These are phyloP conservation scores for Burhinus oedicnemus DNA, from an alignment of 2,113 vertebrate genomes.

Conservation along the genomic window DNA sequence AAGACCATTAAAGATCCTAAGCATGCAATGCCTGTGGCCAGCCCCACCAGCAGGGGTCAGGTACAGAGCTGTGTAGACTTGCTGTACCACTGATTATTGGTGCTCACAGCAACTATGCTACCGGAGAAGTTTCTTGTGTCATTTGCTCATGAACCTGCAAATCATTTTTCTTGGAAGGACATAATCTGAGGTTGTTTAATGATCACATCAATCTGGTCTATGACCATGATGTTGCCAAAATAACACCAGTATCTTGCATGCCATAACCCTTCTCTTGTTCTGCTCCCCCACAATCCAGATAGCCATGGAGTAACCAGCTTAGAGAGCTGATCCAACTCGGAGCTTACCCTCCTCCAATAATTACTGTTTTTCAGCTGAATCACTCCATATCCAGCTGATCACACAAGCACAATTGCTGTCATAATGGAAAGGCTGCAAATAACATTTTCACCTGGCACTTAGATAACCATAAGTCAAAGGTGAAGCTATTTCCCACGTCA, in stretches of 20 bases:
- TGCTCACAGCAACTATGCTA: background rate
- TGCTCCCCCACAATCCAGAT: background rate
- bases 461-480: background rate
- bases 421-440: background rate
- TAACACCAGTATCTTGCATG: background rate
- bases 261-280: background rate
- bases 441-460: background rate
- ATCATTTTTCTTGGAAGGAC: background rate
- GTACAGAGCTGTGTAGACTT: background rate
- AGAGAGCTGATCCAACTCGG: background rate
- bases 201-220: background rate
- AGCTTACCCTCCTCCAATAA: background rate
- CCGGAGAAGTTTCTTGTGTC: background rate
- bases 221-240: background rate
- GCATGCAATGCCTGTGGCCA: background rate
- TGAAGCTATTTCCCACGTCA: background rate
- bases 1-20: background rate
- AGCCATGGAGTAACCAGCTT: background rate
- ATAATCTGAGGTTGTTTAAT: background rate
- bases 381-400: background rate
- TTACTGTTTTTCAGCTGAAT: background rate
- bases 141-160: background rate
- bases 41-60: background rate
- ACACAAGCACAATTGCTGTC: background rate
- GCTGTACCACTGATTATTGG: background rate